Percentiles rank a stretch among this genome's conserved stretches.
Evolutionary conservation across 2,888 invertebrate species (phyloP).

Genomic region (Hirtodrosophila duncani): DNA sequence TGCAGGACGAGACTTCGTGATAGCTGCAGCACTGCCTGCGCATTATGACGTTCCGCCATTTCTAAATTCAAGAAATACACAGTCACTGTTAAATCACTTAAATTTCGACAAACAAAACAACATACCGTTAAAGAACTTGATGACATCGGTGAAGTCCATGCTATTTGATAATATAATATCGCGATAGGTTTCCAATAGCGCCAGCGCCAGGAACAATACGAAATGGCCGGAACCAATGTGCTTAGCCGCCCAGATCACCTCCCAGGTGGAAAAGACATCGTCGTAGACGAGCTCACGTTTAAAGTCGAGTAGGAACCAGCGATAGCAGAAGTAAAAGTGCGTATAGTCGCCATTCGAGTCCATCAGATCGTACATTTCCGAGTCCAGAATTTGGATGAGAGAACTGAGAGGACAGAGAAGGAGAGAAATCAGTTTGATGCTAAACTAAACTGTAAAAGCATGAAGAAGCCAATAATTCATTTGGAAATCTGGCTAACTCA

Average conservation of each 20-base stretch:
- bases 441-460: too few species aligned
- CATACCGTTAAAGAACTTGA: slow-evolving; percentile 97
- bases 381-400: slow-evolving; percentile 91
- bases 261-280: slow-evolving; percentile 97
- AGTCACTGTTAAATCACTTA: not conserved
- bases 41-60: slow-evolving; percentile 97
- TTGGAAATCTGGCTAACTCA: too few species aligned
- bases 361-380: slow-evolving; percentile 96
- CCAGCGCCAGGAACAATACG: slow-evolving; percentile 94
- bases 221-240: slow-evolving; percentile 92
- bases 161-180: slow-evolving; percentile 96
- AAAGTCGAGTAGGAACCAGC: slow-evolving; percentile 97
- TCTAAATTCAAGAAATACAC: slow-evolving; percentile 82
- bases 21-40: slow-evolving; percentile 87
- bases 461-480: too few species aligned
- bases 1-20: slow-evolving; percentile 92
- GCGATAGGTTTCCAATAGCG: slow-evolving; percentile 93
- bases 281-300: slow-evolving; percentile 95
- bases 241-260: slow-evolving; percentile 96
- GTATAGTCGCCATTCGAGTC: slow-evolving; percentile 97
- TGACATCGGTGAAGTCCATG: slow-evolving; percentile 99
- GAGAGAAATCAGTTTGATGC: too few species aligned
- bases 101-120: slow-evolving; percentile 1
- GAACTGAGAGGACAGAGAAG: slow-evolving; percentile 79
- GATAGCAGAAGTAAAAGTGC: slow-evolving; percentile 98